Conservation (phyloP, 2,113 vertebrate species). For the Rissa tridactyla region DNA sequence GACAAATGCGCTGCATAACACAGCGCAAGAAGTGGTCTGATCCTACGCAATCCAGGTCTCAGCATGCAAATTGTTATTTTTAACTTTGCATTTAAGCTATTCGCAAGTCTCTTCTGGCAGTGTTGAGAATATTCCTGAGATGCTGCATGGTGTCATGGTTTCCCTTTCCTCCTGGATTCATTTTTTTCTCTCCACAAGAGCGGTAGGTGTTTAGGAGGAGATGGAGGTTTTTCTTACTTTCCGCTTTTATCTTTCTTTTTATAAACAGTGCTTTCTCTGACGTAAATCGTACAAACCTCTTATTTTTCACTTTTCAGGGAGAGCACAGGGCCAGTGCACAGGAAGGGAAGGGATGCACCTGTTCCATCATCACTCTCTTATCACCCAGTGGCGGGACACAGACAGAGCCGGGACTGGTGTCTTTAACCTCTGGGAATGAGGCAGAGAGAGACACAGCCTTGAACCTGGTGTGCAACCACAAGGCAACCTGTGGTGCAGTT, state of each 20-base stretch:
- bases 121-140: not conserved
- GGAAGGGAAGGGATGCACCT: not conserved
- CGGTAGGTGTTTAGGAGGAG: not conserved
- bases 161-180: not conserved
- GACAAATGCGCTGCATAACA: not conserved
- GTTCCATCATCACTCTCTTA: not conserved
- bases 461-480: not conserved
- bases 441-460: not conserved
- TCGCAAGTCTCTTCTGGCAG: not conserved
- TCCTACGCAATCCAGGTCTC: not conserved
- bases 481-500: not conserved
- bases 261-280: not conserved
- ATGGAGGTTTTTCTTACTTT: not conserved
- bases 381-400: not conserved
- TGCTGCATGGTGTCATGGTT: not conserved
- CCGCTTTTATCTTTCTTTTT: not conserved
- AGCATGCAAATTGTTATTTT: not conserved
- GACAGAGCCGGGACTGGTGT: not conserved
- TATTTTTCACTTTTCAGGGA: not conserved
- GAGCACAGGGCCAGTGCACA: not conserved
- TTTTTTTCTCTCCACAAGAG: not conserved
- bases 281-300: not conserved
- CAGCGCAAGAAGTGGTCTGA: not conserved
- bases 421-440: not conserved
- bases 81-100: not conserved